Percentiles rank a stretch among this genome's conserved stretches.
phyloP scores from a whole-genome alignment of 2,113 vertebrate species.

The Tachycineta bicolor region DNA sequence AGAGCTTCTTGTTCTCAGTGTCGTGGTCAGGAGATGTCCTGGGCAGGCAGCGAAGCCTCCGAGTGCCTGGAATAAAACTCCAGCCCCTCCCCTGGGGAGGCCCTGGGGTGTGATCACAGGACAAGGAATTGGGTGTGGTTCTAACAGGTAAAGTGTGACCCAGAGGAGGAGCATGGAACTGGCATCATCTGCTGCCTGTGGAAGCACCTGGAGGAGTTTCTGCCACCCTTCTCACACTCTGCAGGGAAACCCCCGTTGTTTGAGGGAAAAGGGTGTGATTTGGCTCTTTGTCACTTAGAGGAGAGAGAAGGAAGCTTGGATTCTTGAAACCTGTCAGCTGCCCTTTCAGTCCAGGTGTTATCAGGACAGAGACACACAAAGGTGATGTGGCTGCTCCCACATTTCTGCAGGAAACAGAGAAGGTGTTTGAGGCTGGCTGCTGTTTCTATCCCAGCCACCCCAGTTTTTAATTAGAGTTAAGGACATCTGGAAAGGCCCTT shows the following conservation, averaged over 20 bases:
- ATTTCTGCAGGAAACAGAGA: neutral
- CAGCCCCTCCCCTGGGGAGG: neutral
- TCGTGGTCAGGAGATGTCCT: neutral
- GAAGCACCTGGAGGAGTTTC: neutral
- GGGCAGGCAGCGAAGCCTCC: neutral
- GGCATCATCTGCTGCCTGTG: neutral
- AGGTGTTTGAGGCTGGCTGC: neutral
- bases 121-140: neutral
- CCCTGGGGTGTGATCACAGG: rapidly evolving
- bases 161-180: neutral
- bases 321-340: neutral
- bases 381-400: rapidly evolving
- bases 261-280: neutral
- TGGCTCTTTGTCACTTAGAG: neutral
- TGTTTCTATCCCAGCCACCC: neutral
- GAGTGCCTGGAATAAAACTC: neutral
- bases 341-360: neutral
- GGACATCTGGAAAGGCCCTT: neutral
- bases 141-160: neutral
- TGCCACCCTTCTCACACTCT: neutral
- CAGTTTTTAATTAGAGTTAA: neutral
- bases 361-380: neutral
- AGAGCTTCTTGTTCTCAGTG: neutral
- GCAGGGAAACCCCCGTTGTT: neutral
- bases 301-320: neutral